Conservation (phyloP, 2,797 vertebrate species). For the Alectoris magna region DNA sequence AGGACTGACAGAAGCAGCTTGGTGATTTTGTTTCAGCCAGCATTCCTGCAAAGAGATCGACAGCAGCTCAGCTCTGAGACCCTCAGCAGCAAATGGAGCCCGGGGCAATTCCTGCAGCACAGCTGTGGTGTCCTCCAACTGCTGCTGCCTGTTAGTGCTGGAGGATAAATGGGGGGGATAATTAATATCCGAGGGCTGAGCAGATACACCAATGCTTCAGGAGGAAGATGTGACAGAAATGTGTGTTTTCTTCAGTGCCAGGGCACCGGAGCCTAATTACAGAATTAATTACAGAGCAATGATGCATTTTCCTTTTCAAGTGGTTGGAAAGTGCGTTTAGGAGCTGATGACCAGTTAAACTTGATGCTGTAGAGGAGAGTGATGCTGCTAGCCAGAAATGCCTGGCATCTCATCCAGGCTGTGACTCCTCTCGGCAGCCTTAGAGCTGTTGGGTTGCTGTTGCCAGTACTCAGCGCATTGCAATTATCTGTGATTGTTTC, state of each 20-base stretch:
- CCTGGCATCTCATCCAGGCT: background rate
- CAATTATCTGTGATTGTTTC: too few relatives aligned
- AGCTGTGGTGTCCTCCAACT: background rate
- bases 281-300: accelerated
- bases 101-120: background rate
- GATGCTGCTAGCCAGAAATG: background rate
- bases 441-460: background rate
- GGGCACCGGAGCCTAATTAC: background rate
- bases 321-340: background rate
- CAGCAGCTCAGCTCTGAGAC: background rate
- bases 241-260: background rate
- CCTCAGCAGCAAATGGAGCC: background rate
- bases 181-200: background rate
- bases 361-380: background rate
- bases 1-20: background rate
- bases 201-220: background rate
- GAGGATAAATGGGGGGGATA: background rate
- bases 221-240: accelerated
- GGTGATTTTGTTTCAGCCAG: background rate
- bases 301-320: background rate
- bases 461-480: accelerated
- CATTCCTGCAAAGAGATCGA: background rate
- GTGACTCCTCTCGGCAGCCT: accelerated
- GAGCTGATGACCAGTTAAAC: background rate
- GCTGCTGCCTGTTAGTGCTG: background rate